Conservation (phyloP, 2,888 invertebrate genomes). For the Apomyelois bistriatella region DNA sequence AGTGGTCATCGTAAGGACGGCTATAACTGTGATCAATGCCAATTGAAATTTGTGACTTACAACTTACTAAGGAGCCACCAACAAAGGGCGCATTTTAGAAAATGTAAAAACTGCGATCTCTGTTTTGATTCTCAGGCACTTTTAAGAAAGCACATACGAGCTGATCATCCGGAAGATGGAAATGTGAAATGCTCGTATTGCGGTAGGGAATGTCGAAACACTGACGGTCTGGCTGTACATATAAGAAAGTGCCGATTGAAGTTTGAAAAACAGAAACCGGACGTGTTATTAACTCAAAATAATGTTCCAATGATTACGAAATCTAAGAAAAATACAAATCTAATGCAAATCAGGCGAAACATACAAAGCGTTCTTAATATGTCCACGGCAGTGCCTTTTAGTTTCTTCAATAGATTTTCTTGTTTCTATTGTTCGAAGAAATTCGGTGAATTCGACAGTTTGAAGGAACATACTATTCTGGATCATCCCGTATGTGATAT, state of each 20-base stretch:
- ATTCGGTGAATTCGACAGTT: slow-evolving; percentile 57
- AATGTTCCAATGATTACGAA: slow-evolving; percentile 27
- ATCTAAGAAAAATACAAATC: slow-evolving; percentile 47
- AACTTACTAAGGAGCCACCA: slow-evolving; percentile 39
- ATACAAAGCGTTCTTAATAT: slow-evolving; percentile 63
- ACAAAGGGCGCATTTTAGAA: slow-evolving; percentile 47
- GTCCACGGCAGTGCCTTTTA: slow-evolving; percentile 66
- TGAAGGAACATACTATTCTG: slow-evolving; percentile 48
- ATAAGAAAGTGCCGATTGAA: slow-evolving; percentile 51
- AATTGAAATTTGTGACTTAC: slow-evolving; percentile 39
- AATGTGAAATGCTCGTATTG: slow-evolving; percentile 52
- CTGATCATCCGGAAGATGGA: slow-evolving; percentile 48
- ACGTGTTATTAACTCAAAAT: slow-evolving; percentile 10
- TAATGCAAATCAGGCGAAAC: slow-evolving; percentile 54
- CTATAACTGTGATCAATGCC: slow-evolving; percentile 53
- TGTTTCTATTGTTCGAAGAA: slow-evolving; percentile 66
- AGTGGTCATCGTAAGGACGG: slow-evolving; percentile 48
- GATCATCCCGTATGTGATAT: slow-evolving; percentile 62
- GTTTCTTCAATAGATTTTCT: slow-evolving; percentile 58
- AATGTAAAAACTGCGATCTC: slow-evolving; percentile 49
- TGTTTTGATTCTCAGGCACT: slow-evolving; percentile 44
- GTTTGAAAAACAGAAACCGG: slow-evolving; percentile 27
- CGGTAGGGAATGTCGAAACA: slow-evolving; percentile 47
- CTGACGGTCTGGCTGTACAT: slow-evolving; percentile 52
- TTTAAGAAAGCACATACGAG: slow-evolving; percentile 46